Conservation (phyloP, 2,797 vertebrate species). For the Buphagus erythrorhynchus region DNA sequence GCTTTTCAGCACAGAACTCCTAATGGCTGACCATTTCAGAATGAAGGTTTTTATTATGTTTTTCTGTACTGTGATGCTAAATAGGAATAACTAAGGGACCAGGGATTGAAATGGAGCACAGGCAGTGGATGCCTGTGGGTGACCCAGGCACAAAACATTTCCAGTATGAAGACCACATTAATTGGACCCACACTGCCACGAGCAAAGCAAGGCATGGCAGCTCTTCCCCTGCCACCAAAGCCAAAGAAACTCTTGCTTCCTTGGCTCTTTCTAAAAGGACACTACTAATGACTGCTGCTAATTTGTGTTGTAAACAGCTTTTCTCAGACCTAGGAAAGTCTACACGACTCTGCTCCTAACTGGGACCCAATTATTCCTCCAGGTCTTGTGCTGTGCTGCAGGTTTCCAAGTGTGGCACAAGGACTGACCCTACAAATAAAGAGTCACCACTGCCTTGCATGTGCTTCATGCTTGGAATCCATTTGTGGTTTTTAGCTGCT, state of each 20-base stretch:
- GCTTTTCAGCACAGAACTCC: neutral
- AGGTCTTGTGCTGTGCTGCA: neutral
- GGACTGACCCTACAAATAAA: conserved; percentile 6
- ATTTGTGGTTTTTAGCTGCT: conserved; percentile 25
- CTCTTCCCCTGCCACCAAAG: neutral
- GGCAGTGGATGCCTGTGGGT: neutral
- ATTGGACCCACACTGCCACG: conserved; percentile 2
- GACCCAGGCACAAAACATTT: conserved; percentile 17
- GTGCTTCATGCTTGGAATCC: conserved; percentile 50
- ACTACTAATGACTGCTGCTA: neutral
- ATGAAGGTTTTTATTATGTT: neutral
- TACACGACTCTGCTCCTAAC: neutral
- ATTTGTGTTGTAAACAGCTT: neutral
- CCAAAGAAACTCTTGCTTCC: neutral
- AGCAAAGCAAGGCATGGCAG: neutral
- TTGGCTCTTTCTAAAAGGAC: neutral
- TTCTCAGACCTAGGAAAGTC: neutral
- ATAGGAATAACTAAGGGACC: neutral
- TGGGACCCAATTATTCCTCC: neutral
- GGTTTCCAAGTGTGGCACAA: neutral
- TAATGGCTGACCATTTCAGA: neutral
- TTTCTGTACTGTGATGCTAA: neutral
- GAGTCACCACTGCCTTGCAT: neutral
- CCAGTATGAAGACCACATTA: neutral
- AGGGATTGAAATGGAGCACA: neutral